Conservation (phyloP, 2,797 vertebrate species). For the Spinus olivaceus region DNA sequence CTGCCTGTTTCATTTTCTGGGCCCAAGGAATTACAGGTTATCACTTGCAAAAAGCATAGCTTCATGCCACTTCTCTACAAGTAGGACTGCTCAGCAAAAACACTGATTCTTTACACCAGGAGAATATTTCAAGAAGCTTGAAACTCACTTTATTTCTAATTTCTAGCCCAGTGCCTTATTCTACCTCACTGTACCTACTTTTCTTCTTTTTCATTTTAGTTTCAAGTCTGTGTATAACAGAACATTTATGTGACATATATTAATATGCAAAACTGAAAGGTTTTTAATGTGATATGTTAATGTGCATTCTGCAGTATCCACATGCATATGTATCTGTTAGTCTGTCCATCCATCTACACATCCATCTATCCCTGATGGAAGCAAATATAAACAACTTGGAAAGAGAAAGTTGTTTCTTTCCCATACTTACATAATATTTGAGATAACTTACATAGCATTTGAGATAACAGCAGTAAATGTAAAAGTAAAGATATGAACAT, state of each 20-base stretch:
- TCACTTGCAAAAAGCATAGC: background rate
- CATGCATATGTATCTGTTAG: background rate
- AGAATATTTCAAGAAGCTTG: background rate
- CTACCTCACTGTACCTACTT: background rate
- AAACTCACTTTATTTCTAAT: background rate
- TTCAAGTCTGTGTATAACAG: background rate
- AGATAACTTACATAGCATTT: background rate
- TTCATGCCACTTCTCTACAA: background rate
- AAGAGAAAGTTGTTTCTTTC: background rate
- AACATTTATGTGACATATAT: background rate
- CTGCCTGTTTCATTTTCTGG: background rate
- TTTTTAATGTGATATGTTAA: background rate
- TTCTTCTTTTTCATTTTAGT: background rate
- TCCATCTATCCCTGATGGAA: background rate
- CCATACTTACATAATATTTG: background rate
- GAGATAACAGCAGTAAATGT: background rate
- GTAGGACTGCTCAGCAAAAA: background rate
- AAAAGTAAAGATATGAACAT: background rate
- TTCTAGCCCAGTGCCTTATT: background rate
- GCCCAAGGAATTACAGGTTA: background rate
- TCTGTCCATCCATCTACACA: background rate
- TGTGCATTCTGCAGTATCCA: background rate
- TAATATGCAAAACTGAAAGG: background rate
- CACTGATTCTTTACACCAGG: background rate
- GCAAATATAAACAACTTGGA: background rate